Conservation (phyloP, 2,888 invertebrate genomes). For the Melanchra persicariae region DNA sequence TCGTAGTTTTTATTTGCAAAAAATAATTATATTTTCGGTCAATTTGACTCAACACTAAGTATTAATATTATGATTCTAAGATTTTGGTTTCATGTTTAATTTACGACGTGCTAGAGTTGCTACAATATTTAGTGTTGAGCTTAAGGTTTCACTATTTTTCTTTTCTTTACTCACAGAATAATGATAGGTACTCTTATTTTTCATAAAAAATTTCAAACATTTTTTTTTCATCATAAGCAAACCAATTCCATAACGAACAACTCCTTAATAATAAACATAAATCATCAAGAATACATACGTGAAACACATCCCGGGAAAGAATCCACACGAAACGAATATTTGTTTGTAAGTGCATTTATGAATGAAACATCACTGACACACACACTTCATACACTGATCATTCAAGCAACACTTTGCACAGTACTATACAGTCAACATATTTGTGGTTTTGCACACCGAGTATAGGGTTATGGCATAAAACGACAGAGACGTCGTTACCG, state of each 20-base stretch:
- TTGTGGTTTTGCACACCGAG: slow-evolving; percentile 50
- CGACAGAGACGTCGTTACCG: slow-evolving; percentile 69
- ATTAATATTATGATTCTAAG: neutral
- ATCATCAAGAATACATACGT: slow-evolving; percentile 66
- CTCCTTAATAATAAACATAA: slow-evolving; percentile 30
- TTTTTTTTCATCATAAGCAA: neutral
- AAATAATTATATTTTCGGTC: neutral
- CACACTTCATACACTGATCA: slow-evolving; percentile 58
- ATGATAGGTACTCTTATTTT: neutral
- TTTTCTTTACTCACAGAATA: no score
- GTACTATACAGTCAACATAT: slow-evolving; percentile 59
- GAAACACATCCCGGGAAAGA: slow-evolving; percentile 62
- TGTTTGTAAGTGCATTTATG: slow-evolving; percentile 66
- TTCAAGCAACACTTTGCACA: slow-evolving; percentile 59
- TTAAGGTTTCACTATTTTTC: neutral
- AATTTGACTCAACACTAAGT: neutral
- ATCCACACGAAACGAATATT: slow-evolving; percentile 63
- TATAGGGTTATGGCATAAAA: slow-evolving; percentile 59
- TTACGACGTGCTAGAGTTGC: neutral
- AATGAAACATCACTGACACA: slow-evolving; percentile 63
- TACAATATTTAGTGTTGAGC: neutral
- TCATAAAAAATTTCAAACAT: neutral
- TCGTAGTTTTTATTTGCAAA: neutral
- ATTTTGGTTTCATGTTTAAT: neutral
- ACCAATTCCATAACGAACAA: neutral